Base-by-base conservation (phyloP, 2,888 invertebrate genomes). In the Ametastegia equiseti region DNA sequence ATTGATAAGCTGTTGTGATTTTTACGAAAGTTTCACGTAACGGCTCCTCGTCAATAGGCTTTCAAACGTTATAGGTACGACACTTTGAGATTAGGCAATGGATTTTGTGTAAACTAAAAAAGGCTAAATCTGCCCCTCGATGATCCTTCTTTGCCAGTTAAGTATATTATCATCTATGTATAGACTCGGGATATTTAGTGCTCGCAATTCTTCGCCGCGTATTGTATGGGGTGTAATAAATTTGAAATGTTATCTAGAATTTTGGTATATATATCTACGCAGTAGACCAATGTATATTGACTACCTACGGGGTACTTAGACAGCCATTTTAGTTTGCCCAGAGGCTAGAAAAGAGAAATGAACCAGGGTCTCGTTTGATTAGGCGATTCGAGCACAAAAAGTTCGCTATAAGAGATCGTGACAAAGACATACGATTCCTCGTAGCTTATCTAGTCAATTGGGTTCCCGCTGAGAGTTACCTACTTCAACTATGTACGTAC, bases 321-420 rank as follows among this genome's bases (percentile, higher is more conserved):
- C 15, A 1, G 71, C 0, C 47, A 15, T 47, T 47, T 71, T 30
- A 27, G 30, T 27, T 47, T 27, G 47, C 30, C 47, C 42, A 71
- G 47, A 47, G 71, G 13, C 54, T 54, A 30, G 23, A 54, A 39
- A 19, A 33, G 50, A 54, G 54, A 36, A 54, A 75, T 50, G 36
- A 71, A 65, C 23, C n/a, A 13, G 9, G 27, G 39, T n/a, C 45
- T 15, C 45, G 65, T 71, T 47, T 45, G 71, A 71, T 71, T 71
- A 71, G 71, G n/a, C 27, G 47, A 71, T 71, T 71, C 11, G 47
- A 30, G 47, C n/a, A 45, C 45, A 71, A 75, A 75, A 75, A 75
- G 54, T 9, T 9, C 27, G 33, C 27, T 71, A n/a, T 71, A 71
- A 71, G 30, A 6, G 15, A 27, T 27, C 54, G 50, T 54, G 50